Evolutionary conservation across 2,113 vertebrate genomes (phyloP).

Genomic region (Neolamprologus falcicula): DNA sequence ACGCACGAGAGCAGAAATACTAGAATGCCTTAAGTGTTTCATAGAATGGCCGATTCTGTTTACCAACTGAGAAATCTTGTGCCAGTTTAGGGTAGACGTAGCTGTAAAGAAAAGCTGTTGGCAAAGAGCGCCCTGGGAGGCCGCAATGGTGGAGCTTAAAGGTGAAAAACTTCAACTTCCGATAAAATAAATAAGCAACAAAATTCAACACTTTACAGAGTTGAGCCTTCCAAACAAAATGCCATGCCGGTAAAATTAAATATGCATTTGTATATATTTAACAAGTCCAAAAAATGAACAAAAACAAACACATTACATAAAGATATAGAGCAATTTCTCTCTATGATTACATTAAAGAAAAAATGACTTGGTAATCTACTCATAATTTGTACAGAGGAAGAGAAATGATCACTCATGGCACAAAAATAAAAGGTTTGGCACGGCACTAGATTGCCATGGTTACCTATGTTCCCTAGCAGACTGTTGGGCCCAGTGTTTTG

Average conservation of each 20-base stretch:
- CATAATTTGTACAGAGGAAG: background rate
- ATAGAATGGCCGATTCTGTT: background rate
- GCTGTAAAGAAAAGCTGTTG: background rate
- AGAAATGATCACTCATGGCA: background rate
- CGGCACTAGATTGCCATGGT: background rate
- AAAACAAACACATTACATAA: background rate
- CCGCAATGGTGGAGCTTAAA: background rate
- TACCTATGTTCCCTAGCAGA: conserved; percentile 94
- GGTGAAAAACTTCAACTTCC: background rate
- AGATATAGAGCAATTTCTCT: background rate
- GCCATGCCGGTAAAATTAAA: background rate
- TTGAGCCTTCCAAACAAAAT: background rate
- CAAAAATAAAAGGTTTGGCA: background rate
- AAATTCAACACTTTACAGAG: background rate
- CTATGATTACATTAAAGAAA: background rate
- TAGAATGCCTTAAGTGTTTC: background rate
- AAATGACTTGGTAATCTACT: background rate
- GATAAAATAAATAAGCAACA: background rate
- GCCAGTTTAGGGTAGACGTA: background rate
- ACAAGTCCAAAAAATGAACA: background rate
- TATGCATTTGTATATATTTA: background rate
- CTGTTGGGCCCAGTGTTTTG: conserved; percentile 83
- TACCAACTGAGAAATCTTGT: background rate
- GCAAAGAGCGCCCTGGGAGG: background rate
- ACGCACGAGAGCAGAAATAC: background rate